Evolutionary conservation across 2,797 vertebrate genomes (phyloP).

Genomic region (Bovichtus variegatus): DNA sequence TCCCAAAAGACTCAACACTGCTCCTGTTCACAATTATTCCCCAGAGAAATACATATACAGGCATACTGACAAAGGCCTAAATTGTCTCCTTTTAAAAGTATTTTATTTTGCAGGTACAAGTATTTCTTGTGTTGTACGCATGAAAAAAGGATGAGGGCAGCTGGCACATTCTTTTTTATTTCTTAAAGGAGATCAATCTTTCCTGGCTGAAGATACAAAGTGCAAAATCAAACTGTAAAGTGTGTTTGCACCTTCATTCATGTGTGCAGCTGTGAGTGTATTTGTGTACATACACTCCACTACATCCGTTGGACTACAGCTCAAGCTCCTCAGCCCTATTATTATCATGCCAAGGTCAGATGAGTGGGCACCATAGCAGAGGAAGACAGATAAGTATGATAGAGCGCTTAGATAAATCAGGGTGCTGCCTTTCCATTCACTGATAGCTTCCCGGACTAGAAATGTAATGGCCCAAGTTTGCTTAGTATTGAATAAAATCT

Average conservation of each 20-base stretch:
- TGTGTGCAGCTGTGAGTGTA: slow-evolving; percentile 50
- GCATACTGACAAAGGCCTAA: no score
- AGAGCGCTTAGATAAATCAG: slow-evolving; percentile 42
- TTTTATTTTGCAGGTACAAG: slow-evolving; percentile 6
- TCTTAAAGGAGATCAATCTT: slow-evolving; percentile 31
- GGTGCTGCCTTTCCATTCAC: slow-evolving; percentile 53
- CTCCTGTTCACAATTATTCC: neutral
- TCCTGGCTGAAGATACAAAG: neutral
- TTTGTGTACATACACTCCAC: slow-evolving; percentile 45
- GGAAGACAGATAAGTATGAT: slow-evolving; percentile 59
- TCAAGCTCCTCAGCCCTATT: slow-evolving; percentile 56
- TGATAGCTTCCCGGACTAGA: slow-evolving; percentile 24
- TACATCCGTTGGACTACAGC: slow-evolving; percentile 25
- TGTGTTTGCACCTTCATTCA: slow-evolving; percentile 42
- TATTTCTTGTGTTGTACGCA: neutral
- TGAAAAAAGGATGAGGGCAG: neutral
- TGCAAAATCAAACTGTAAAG: slow-evolving; percentile 23
- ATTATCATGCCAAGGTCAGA: slow-evolving; percentile 69
- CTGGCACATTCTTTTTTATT: slow-evolving; percentile 7
- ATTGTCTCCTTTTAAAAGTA: slow-evolving; percentile 1
- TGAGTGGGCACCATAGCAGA: slow-evolving; percentile 65
- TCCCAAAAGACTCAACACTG: neutral
- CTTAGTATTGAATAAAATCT: slow-evolving; percentile 20
- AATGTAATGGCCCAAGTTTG: slow-evolving; percentile 29
- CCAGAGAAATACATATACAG: neutral